These are phyloP conservation scores for Lonchura striata DNA, from an alignment of 2,113 vertebrate species.

Conservation along the genomic window DNA sequence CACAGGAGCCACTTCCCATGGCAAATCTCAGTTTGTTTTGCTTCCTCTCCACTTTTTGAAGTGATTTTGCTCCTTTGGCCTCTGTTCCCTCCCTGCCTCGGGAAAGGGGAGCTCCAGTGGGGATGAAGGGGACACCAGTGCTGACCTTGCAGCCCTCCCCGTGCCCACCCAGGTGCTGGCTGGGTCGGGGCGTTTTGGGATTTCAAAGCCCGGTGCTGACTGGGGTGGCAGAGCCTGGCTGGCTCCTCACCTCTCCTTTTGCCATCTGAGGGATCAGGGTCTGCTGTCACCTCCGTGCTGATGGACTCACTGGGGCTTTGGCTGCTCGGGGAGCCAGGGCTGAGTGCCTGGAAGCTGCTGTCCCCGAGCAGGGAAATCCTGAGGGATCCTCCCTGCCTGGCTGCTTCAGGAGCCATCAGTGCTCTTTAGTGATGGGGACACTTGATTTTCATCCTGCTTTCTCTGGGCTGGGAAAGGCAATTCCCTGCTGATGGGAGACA, in stretches of 20 bases:
- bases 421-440: neutral
- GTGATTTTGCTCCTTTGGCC: neutral
- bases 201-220: rapidly evolving
- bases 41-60: neutral
- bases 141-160: neutral
- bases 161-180: neutral
- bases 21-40: neutral
- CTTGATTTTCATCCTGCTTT: neutral
- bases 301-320: rapidly evolving
- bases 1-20: neutral
- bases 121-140: neutral
- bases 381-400: neutral
- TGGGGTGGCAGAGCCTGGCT: neutral
- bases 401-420: neutral
- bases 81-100: neutral
- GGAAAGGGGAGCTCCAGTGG: neutral
- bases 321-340: neutral
- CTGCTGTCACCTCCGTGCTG: neutral
- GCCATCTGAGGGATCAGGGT: neutral
- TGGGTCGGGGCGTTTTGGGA: neutral
- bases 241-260: neutral
- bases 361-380: neutral
- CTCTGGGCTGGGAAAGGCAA: neutral
- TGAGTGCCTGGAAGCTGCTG: neutral
- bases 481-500: neutral